Percentiles rank a stretch among this genome's conserved stretches.
phyloP scores from a whole-genome alignment of 2,113 vertebrate species.

The Melospiza georgiana region DNA sequence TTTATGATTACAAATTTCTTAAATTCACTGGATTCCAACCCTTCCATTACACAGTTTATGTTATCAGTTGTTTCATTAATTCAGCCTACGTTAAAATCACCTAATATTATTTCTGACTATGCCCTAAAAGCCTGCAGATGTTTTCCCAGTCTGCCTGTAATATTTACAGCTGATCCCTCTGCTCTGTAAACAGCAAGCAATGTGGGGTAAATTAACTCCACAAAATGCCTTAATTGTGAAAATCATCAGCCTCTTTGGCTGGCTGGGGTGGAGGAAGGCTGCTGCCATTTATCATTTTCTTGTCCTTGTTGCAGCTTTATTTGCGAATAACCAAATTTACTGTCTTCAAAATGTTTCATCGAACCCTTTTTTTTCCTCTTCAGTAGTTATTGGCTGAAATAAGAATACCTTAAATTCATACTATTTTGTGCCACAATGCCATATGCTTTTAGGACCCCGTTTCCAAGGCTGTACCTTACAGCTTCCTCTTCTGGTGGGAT shows the following conservation, averaged over 20 bases:
- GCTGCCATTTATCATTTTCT: not conserved
- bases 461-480: not conserved
- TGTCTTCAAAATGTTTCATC: not conserved
- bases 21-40: not conserved
- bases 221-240: not conserved
- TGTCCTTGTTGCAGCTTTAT: not conserved
- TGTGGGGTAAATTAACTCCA: slow-evolving; percentile 23
- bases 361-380: not conserved
- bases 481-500: not conserved
- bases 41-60: not conserved
- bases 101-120: slow-evolving; percentile 47
- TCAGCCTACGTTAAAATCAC: not conserved
- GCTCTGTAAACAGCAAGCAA: slow-evolving; percentile 39
- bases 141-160: slow-evolving; percentile 61
- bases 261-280: not conserved
- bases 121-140: slow-evolving; percentile 59
- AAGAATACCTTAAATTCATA: not conserved
- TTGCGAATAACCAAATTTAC: not conserved
- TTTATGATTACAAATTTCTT: not conserved
- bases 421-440: not conserved
- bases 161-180: slow-evolving; percentile 53
- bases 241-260: slow-evolving; percentile 3
- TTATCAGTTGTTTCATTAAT: slow-evolving; percentile 23
- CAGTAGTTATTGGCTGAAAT: not conserved
- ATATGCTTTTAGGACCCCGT: not conserved